phyloP scores from a whole-genome alignment of 2,797 vertebrate species.

The Parambassis ranga region DNA sequence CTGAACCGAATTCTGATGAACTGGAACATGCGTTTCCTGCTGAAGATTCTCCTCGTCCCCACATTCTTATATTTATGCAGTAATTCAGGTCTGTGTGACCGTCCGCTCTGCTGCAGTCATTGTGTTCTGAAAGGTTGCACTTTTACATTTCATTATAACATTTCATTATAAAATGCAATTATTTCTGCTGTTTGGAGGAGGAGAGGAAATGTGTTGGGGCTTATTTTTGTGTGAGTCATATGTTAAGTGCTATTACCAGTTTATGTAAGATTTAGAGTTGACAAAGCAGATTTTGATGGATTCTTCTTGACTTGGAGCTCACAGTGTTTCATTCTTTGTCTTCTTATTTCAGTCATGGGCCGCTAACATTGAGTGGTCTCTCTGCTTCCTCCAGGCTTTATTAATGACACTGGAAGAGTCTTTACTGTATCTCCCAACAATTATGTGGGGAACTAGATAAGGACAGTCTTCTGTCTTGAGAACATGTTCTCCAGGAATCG shows the following conservation, averaged over 20 bases:
- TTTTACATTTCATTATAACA: background rate
- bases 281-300: too few relatives aligned
- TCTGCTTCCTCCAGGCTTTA: background rate
- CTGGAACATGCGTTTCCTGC: background rate
- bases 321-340: slow-evolving; percentile 44
- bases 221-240: too few relatives aligned
- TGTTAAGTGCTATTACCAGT: too few relatives aligned
- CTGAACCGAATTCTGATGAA: background rate
- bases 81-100: background rate
- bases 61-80: background rate
- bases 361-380: slow-evolving; percentile 31
- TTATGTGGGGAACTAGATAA: slow-evolving; percentile 50
- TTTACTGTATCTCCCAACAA: slow-evolving; percentile 20
- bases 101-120: background rate
- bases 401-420: slow-evolving; percentile 6
- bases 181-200: slow-evolving; percentile 8
- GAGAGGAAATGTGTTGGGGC: slow-evolving; percentile 46
- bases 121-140: background rate
- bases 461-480: slow-evolving; percentile 28
- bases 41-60: background rate
- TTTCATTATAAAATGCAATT: background rate
- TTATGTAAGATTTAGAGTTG: background rate
- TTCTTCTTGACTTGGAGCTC: slow-evolving; percentile 1
- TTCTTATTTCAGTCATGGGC: slow-evolving; percentile 59
- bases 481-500: slow-evolving; percentile 88